Evolutionary conservation across 2,797 vertebrate genomes (phyloP).

Genomic region (Naso thynnoides): DNA sequence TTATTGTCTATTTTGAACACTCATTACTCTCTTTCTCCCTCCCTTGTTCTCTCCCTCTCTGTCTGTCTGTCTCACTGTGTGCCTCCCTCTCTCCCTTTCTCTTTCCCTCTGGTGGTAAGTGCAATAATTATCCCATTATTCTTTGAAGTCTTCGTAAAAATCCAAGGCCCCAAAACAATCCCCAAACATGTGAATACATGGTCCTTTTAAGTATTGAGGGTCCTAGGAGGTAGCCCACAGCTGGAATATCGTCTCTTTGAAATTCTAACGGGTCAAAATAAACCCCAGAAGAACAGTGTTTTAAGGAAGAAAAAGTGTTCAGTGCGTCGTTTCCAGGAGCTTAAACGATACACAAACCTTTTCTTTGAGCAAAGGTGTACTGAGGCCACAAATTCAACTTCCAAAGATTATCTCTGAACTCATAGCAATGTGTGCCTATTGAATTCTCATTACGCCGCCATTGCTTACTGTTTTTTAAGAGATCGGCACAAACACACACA

Average conservation of each 20-base stretch:
- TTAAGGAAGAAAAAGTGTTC: slow-evolving; percentile 36
- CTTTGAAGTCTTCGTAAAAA: slow-evolving; percentile 80
- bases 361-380: slow-evolving; percentile 57
- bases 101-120: slow-evolving; percentile 76
- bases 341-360: slow-evolving; percentile 53
- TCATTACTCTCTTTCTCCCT: slow-evolving; percentile 60
- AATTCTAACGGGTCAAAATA: slow-evolving; percentile 67
- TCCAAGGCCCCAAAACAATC: slow-evolving; percentile 68
- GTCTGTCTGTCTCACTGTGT: slow-evolving; percentile 39
- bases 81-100: slow-evolving; percentile 36
- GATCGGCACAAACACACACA: slow-evolving; percentile 46
- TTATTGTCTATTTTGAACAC: slow-evolving; percentile 78
- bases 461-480: slow-evolving; percentile 52
- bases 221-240: slow-evolving; percentile 68
- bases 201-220: slow-evolving; percentile 66
- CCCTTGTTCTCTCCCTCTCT: slow-evolving; percentile 29
- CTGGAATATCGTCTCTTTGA: slow-evolving; percentile 64
- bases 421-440: slow-evolving; percentile 33
- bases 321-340: slow-evolving; percentile 41
- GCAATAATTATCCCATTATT: slow-evolving; percentile 82
- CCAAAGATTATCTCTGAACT: slow-evolving; percentile 54
- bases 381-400: slow-evolving; percentile 44
- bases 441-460: slow-evolving; percentile 39
- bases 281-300: slow-evolving; percentile 56
- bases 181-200: slow-evolving; percentile 65